These are phyloP conservation scores for Micronycteris hirsuta DNA, from an alignment of 2,113 vertebrate genomes.

Conservation along the genomic window DNA sequence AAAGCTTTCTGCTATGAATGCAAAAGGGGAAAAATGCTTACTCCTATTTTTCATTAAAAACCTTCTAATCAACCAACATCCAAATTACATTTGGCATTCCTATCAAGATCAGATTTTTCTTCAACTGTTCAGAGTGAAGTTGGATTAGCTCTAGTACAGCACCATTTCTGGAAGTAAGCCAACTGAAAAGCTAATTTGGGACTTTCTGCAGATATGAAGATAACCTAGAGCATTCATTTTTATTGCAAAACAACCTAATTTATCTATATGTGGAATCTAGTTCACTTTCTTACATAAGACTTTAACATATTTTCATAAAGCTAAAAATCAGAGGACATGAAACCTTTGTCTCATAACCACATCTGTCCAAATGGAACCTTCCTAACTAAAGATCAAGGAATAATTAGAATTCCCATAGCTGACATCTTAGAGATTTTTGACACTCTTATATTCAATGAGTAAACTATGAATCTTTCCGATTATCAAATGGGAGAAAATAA, in stretches of 20 bases:
- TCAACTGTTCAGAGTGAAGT: background rate
- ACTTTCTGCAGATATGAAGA: background rate
- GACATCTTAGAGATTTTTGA: background rate
- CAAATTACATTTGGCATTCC: background rate
- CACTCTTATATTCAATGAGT: background rate
- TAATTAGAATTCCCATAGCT: background rate
- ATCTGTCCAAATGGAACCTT: background rate
- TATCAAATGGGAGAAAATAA: background rate
- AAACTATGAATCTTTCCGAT: background rate
- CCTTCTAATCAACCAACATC: background rate
- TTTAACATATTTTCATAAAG: background rate
- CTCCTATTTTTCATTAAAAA: background rate
- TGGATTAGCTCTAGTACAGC: background rate
- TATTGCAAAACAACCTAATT: background rate
- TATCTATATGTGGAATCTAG: background rate
- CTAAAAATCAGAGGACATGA: background rate
- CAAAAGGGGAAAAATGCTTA: background rate
- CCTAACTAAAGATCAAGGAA: background rate
- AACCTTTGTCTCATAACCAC: background rate
- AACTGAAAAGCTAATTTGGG: background rate
- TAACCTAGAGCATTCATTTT: background rate
- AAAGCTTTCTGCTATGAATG: background rate
- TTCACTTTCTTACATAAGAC: background rate
- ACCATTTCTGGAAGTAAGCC: background rate
- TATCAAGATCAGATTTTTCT: background rate